These are phyloP conservation scores for Pseudococcus longispinus DNA, from an alignment of 2,888 invertebrate genomes.

Conservation along the genomic window DNA sequence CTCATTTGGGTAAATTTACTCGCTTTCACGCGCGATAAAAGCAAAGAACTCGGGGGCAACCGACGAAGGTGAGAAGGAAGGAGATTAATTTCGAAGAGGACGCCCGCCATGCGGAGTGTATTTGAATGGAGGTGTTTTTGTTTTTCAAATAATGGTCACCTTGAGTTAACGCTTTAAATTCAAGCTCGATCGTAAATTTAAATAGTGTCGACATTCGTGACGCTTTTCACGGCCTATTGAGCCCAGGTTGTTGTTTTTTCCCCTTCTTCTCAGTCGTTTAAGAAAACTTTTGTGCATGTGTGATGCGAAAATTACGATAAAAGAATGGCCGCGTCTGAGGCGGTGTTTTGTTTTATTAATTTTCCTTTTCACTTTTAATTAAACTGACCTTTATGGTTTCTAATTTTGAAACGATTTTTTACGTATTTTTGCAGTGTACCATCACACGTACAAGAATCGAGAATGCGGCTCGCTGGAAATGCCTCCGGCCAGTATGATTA, in stretches of 20 bases:
- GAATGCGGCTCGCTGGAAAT: constrained; percentile 54
- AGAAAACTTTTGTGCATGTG: not conserved
- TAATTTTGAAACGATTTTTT: not conserved
- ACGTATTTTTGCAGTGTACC: constrained; percentile 36
- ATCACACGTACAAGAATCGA: constrained; percentile 52
- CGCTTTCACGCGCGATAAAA: not conserved
- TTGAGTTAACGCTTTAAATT: constrained; percentile 18
- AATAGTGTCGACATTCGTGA: constrained; percentile 24
- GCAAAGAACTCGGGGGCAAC: not conserved
- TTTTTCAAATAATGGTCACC: constrained; percentile 35
- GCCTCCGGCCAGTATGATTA: constrained; percentile 46
- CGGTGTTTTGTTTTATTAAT: not conserved
- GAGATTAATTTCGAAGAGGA: not conserved
- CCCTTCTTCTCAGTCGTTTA: not conserved
- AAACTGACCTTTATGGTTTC: not conserved
- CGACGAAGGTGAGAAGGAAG: not conserved
- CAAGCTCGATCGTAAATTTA: constrained; percentile 34
- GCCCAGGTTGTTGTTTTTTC: not conserved
- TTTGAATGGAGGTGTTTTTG: constrained; percentile 1
- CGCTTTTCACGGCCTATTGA: constrained; percentile 3
- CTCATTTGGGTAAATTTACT: not conserved
- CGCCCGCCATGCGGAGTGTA: not conserved
- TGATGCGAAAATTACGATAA: not conserved
- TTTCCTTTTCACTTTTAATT: not conserved
- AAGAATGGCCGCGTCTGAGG: not conserved